Evolutionary conservation across 2,113 vertebrate species (phyloP), one percentile per base, ranked within the genome.

Genomic region (Mus spicilegus): DNA sequence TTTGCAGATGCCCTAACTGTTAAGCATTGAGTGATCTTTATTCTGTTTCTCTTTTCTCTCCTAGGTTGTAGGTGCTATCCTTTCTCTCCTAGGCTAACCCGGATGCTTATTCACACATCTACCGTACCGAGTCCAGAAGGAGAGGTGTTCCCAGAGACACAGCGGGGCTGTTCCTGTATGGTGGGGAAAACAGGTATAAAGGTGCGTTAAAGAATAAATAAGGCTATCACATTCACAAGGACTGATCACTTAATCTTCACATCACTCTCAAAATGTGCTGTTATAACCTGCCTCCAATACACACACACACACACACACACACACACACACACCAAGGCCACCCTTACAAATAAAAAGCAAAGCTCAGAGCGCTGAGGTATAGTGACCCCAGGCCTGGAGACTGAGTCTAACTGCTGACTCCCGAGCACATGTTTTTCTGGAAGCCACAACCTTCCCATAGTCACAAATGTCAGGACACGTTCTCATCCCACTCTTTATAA

Each of bases 201-300:
- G 7, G 76, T 8, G 36, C 3, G 9, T 76, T 96, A 92, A 56
- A 42, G 76, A 78, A 36, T 49, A 49, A 78, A 36, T 49, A 49
- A 63, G 42, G 26, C 63, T 51, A 49, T 73, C 33, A 75, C 26
- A 51, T 73, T 54, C 51, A 58, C 67, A 70, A 92, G n/a, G 90
- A 94, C 9, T 51, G 12, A 82, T 87, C 46, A 39, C 67, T 72
- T 82, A 90, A 65, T 89, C 84, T 69, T 90, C 80, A 93, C 24
- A n/a, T 46, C 26, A 70, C 16, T 22, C 58, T 92, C 70, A 88
- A 63, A 70, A 4, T 58, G 20, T 9, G 94, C n/a, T 49, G 22
- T 54, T 51, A 54, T 33, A 89, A n/a, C 19, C 56, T 24, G 2
- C 42, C 42, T 16, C 70, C 17, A 9, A 67, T 30, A 67, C 65